These are phyloP conservation scores for Xiphorhynchus erythropygius DNA, from an alignment of 2,797 vertebrate genomes.

Conservation along the genomic window DNA sequence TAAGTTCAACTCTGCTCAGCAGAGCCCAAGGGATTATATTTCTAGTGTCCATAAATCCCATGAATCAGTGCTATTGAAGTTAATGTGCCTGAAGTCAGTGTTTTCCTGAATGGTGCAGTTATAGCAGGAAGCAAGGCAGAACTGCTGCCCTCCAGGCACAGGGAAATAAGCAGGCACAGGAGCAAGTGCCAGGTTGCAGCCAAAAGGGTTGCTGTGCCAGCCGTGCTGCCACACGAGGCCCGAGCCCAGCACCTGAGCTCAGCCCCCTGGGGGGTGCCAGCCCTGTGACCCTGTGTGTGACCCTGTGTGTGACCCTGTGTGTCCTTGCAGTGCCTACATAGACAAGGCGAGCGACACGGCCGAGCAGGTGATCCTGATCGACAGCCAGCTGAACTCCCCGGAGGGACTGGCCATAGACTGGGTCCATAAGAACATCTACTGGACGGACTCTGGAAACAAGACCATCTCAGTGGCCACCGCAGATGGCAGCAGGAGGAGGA, in stretches of 20 bases:
- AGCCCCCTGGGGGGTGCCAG: background rate
- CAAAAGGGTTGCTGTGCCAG: background rate
- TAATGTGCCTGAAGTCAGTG: background rate
- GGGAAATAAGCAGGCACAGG: background rate
- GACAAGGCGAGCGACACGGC: slow-evolving; percentile 91
- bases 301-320: background rate
- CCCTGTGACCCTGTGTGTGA: background rate
- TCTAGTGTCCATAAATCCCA: background rate
- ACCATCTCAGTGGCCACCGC: slow-evolving; percentile 92
- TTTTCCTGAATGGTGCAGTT: background rate
- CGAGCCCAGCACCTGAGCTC: background rate
- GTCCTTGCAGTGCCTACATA: slow-evolving; percentile 85
- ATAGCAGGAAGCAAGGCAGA: background rate
- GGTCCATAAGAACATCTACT: slow-evolving; percentile 98
- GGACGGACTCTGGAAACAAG: slow-evolving; percentile 97
- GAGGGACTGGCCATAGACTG: slow-evolving; percentile 97
- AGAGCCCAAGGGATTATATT: background rate
- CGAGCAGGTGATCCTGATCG: slow-evolving; percentile 89
- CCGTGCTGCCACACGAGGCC: fast-evolving
- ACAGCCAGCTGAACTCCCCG: slow-evolving; percentile 88
- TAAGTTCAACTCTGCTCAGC: background rate
- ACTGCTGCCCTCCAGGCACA: background rate
- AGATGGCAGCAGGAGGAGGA: slow-evolving; percentile 88
- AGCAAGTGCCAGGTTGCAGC: background rate
- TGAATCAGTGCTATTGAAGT: background rate